Evolutionary conservation across 2,113 vertebrate species (phyloP).

Genomic region (Nesogale talazaci): DNA sequence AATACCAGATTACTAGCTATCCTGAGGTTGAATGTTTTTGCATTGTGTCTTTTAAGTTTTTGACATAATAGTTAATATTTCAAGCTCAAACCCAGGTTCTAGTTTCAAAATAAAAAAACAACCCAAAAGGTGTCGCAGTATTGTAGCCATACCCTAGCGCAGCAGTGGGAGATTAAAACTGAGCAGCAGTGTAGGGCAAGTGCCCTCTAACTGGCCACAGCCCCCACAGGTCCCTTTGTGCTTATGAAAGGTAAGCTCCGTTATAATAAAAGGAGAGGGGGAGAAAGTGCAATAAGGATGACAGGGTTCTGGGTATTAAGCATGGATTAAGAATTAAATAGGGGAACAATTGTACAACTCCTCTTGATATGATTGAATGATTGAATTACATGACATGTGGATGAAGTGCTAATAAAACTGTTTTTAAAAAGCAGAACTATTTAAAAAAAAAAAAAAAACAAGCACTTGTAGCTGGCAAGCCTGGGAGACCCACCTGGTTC

Average conservation of each 20-base stretch:
- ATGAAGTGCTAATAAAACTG: too few species aligned
- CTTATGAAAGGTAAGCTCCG: not conserved
- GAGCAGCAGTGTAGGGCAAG: not conserved
- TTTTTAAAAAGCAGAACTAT: too few species aligned
- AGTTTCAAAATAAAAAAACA: not conserved
- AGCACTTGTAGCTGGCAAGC: not conserved
- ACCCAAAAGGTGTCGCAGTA: not conserved
- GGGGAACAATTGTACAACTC: too few species aligned
- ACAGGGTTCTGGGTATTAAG: not conserved
- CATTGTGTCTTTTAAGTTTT: constrained; percentile 10
- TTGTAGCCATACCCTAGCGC: not conserved
- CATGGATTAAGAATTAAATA: not conserved
- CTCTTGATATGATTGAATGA: too few species aligned
- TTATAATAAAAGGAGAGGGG: not conserved
- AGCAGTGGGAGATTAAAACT: not conserved
- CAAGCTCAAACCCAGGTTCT: constrained; percentile 2
- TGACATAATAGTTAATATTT: not conserved
- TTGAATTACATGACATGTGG: too few species aligned
- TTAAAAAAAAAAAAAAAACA: too few species aligned
- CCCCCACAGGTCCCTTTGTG: not conserved
- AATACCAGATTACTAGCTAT: not conserved
- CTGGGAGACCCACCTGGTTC: not conserved
- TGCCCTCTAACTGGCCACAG: not conserved
- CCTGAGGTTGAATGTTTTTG: not conserved
- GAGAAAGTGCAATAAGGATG: not conserved